Conservation (phyloP, 92 coral and sea anemone genomes). For the Epizoanthus stellaris region DNA sequence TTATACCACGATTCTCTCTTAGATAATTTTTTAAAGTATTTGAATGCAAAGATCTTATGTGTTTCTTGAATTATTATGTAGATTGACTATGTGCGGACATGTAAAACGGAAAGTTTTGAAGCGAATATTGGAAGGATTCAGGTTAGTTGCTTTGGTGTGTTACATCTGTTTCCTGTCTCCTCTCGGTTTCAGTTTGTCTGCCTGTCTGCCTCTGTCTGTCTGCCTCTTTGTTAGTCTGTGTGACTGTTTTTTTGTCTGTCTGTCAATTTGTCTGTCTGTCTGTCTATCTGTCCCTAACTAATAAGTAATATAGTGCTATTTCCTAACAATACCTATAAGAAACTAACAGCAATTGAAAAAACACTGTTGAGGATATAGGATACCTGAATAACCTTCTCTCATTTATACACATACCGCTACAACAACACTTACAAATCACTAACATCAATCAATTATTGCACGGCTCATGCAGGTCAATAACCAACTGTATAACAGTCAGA, state of each 20-base stretch:
- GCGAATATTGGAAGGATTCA: slow-evolving; percentile 90
- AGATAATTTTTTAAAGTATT: background rate
- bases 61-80: slow-evolving; percentile 20
- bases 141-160: slow-evolving; percentile 54
- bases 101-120: slow-evolving; percentile 80
- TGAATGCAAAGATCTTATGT: background rate
- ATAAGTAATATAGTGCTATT: too few relatives aligned
- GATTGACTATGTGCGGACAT: slow-evolving; percentile 88
- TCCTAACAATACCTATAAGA: background rate
- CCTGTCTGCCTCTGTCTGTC: too few relatives aligned
- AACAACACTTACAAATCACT: slow-evolving; percentile 32
- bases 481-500: slow-evolving; percentile 81
- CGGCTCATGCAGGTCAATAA: slow-evolving; percentile 74
- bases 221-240: too few relatives aligned
- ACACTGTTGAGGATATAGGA: background rate
- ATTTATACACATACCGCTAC: background rate
- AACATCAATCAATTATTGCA: background rate
- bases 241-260: too few relatives aligned
- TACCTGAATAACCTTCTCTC: too few relatives aligned
- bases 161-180: too few relatives aligned
- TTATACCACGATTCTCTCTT: background rate
- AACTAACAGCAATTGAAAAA: background rate
- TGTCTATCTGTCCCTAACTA: too few relatives aligned
- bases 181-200: background rate
- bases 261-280: too few relatives aligned